phyloP scores from a whole-genome alignment of 2,797 vertebrate species.

The Mormyrops attenuatus region DNA sequence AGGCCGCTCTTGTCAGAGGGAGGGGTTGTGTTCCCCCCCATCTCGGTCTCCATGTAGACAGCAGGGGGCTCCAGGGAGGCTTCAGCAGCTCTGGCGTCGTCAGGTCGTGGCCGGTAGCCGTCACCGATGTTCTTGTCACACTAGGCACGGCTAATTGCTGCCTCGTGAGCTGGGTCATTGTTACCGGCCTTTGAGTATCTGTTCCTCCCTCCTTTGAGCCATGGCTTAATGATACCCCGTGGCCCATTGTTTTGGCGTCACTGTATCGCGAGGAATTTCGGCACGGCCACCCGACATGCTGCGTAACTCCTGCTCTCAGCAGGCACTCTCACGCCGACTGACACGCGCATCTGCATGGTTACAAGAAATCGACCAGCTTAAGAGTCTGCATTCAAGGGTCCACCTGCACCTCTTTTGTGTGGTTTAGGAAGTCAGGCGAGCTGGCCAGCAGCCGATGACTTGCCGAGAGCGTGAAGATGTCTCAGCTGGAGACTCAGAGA shows the following conservation, averaged over 20 bases:
- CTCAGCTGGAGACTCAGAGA: not conserved
- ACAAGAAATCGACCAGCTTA: not conserved
- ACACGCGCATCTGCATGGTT: not conserved
- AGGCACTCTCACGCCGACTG: not conserved
- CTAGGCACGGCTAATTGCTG: conserved; percentile 5
- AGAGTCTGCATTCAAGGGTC: not conserved
- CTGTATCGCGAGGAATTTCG: not conserved
- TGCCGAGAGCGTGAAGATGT: not conserved
- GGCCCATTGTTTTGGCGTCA: conserved; percentile 1
- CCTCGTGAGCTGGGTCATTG: not conserved
- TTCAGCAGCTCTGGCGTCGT: not conserved
- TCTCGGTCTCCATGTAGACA: not conserved
- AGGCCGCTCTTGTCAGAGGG: not conserved
- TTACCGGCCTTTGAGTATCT: not conserved
- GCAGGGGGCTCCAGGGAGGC: not conserved
- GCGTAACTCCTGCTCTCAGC: not conserved
- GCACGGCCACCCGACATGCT: not conserved
- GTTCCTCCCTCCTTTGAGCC: not conserved
- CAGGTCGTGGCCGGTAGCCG: not conserved
- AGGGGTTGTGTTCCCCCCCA: not conserved
- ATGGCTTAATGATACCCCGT: not conserved
- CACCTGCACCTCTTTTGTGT: not conserved
- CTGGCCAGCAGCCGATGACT: not conserved
- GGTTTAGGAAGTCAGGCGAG: not conserved
- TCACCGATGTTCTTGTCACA: not conserved